These are phyloP conservation scores for Psilopogon haemacephalus DNA, from an alignment of 2,113 vertebrate species.

Conservation along the genomic window DNA sequence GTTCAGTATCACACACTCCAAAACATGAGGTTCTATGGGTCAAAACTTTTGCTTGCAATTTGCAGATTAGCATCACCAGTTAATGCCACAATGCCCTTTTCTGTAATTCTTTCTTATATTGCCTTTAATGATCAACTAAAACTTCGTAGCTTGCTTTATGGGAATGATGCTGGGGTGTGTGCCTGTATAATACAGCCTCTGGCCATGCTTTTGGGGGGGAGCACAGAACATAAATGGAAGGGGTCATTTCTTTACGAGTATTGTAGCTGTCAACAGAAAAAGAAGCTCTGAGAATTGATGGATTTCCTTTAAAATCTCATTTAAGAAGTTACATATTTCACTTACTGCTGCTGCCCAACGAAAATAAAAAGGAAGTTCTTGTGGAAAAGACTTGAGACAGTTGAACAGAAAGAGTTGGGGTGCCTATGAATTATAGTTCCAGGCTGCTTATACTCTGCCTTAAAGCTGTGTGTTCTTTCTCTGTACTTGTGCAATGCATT, in stretches of 20 bases:
- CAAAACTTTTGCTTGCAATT: background rate
- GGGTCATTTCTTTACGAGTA: background rate
- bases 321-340: slow-evolving; percentile 16
- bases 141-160: background rate
- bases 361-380: slow-evolving; percentile 12
- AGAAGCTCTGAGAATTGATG: background rate
- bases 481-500: slow-evolving; percentile 48
- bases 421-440: slow-evolving; percentile 37
- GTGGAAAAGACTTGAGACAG: slow-evolving; percentile 4
- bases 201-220: background rate
- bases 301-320: background rate
- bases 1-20: background rate
- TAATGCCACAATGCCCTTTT: background rate
- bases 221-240: background rate
- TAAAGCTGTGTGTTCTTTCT: slow-evolving; percentile 39
- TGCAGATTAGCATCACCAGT: background rate
- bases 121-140: background rate
- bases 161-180: background rate
- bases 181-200: background rate
- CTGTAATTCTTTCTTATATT: background rate
- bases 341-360: slow-evolving; percentile 16
- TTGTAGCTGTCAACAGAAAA: background rate
- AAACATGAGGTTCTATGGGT: background rate
- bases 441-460: slow-evolving; percentile 51
- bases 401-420: slow-evolving; percentile 1